Percentiles rank a stretch among this genome's conserved stretches.
Conservation (phyloP, 1,140 invertebrate genomes). For the Mya arenaria region DNA sequence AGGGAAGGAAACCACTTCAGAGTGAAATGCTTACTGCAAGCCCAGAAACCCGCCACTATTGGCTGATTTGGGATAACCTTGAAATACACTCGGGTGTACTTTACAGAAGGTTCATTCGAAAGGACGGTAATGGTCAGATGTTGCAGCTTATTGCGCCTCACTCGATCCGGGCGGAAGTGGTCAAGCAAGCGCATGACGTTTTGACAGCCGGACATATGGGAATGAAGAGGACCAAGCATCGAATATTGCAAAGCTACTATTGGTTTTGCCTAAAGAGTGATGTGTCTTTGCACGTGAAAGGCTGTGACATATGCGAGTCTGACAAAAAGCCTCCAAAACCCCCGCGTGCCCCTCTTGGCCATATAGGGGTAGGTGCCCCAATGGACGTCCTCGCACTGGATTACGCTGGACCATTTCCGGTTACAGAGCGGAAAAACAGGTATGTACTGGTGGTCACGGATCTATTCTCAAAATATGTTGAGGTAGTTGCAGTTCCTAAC, state of each 20-base stretch:
- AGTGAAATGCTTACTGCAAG: neutral
- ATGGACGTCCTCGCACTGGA: slow-evolving; percentile 36
- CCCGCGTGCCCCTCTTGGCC: neutral
- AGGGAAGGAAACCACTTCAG: neutral
- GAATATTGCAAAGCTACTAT: neutral
- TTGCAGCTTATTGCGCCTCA: neutral
- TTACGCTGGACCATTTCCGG: slow-evolving; percentile 19
- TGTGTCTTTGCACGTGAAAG: neutral
- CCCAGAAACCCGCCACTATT: neutral
- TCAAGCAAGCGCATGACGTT: neutral
- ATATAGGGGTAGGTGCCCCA: neutral
- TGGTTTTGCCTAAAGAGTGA: neutral
- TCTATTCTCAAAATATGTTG: slow-evolving; percentile 64
- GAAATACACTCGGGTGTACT: neutral
- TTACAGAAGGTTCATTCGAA: neutral
- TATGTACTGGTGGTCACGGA: slow-evolving; percentile 68
- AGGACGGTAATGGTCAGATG: neutral
- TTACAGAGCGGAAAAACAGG: slow-evolving; percentile 39
- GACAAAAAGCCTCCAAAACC: neutral
- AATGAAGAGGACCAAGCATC: neutral
- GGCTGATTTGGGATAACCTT: neutral
- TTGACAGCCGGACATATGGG: slow-evolving; percentile 6
- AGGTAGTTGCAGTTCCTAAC: slow-evolving; percentile 60
- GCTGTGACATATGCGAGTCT: slow-evolving; percentile 11
- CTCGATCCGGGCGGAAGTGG: neutral